phyloP scores from a whole-genome alignment of 2,113 vertebrate genomes.

The Crocuta crocuta region DNA sequence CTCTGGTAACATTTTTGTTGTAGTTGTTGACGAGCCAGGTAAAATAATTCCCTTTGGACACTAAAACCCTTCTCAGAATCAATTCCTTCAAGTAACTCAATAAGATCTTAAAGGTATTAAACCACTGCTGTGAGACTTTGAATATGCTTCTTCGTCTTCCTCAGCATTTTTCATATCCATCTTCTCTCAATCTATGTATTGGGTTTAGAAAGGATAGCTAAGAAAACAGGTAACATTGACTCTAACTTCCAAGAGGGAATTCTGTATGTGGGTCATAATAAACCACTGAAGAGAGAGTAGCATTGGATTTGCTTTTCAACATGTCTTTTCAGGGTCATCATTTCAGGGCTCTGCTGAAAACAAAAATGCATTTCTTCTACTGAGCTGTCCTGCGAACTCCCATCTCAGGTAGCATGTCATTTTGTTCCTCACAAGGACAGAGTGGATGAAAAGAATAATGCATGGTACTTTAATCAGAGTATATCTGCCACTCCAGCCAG shows the following conservation, averaged over 20 bases:
- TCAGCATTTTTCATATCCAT: neutral
- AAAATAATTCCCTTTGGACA: conserved; percentile 10
- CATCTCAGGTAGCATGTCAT: neutral
- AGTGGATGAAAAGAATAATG: neutral
- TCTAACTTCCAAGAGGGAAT: neutral
- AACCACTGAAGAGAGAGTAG: neutral
- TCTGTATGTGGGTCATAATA: neutral
- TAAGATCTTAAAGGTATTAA: neutral
- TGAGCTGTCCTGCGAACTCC: neutral
- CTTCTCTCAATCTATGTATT: neutral
- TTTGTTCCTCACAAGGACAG: neutral
- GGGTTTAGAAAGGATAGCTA: neutral
- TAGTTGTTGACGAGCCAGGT: neutral
- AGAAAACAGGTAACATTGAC: neutral
- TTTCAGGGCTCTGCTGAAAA: neutral
- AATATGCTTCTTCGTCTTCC: neutral
- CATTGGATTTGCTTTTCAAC: neutral
- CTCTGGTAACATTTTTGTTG: neutral
- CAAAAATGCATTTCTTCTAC: neutral
- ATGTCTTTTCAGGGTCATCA: neutral
- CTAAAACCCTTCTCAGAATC: neutral
- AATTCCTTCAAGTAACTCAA: neutral
- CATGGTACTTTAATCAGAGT: neutral
- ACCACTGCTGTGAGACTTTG: neutral
- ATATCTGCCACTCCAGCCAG: neutral